These are phyloP conservation scores for Orchesellides sinensis DNA, from an alignment of 2,888 invertebrate species.

Conservation along the genomic window DNA sequence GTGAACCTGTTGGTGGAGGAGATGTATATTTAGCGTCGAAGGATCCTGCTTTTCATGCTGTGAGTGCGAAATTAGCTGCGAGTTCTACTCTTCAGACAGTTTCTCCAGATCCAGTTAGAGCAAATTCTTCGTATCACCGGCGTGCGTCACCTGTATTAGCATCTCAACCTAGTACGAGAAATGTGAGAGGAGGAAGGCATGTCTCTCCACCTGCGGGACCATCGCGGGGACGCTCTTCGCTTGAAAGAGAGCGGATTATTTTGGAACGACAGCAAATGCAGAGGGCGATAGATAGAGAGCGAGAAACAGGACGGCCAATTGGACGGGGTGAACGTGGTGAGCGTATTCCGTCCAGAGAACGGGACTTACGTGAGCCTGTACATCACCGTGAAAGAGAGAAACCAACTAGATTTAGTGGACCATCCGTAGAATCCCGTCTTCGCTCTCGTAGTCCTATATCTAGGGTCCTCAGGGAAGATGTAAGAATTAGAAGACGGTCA, in stretches of 20 bases:
- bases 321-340: not conserved
- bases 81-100: slow-evolving; percentile 18
- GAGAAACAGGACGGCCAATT: too few relatives aligned
- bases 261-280: slow-evolving; percentile 50
- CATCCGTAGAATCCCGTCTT: slow-evolving; percentile 1
- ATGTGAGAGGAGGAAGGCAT: slow-evolving; percentile 13
- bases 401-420: not conserved
- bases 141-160: slow-evolving; percentile 20
- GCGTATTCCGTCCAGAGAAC: slow-evolving; percentile 3
- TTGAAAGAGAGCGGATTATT: slow-evolving; percentile 40
- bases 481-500: slow-evolving; percentile 48
- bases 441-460: slow-evolving; percentile 59
- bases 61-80: slow-evolving; percentile 21
- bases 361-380: slow-evolving; percentile 15
- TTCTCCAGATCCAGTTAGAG: slow-evolving; percentile 24
- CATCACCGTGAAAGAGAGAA: slow-evolving; percentile 32
- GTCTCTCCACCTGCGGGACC: too few relatives aligned
- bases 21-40: slow-evolving; percentile 38
- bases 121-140: slow-evolving; percentile 5
- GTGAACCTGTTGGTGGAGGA: slow-evolving; percentile 62
- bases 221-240: not conserved
- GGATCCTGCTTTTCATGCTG: slow-evolving; percentile 36
- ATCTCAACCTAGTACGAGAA: slow-evolving; percentile 27
- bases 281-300: slow-evolving; percentile 25
- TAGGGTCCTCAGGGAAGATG: slow-evolving; percentile 51